These are phyloP conservation scores for Protaetia brevitarsis DNA, from an alignment of 1,140 invertebrate genomes.

Conservation along the genomic window DNA sequence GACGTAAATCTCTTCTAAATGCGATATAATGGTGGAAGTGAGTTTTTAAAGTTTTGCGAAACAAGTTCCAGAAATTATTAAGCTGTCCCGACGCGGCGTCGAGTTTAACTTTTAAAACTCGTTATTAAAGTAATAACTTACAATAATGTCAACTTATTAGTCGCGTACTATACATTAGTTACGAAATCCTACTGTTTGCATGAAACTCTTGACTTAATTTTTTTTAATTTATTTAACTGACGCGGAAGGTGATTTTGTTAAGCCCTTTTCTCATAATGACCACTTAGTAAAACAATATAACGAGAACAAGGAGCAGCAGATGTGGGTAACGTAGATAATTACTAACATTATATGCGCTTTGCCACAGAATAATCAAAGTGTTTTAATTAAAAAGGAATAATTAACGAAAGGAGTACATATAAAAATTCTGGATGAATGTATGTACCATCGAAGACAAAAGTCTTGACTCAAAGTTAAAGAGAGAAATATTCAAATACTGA, in stretches of 20 bases:
- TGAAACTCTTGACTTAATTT: slow-evolving; percentile 1
- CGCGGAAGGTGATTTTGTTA: neutral
- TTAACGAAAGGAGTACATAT: no score
- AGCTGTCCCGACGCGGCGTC: neutral
- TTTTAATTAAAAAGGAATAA: no score
- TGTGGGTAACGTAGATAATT: neutral
- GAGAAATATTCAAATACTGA: no score
- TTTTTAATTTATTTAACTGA: neutral
- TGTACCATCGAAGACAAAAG: no score
- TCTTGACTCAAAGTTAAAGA: no score
- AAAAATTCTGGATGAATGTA: no score
- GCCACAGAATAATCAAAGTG: no score
- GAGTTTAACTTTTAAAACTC: slow-evolving; percentile 14
- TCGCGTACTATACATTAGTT: slow-evolving; percentile 1
- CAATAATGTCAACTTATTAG: slow-evolving; percentile 5
- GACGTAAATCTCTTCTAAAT: slow-evolving; percentile 4
- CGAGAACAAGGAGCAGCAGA: no score
- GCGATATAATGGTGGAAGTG: slow-evolving; percentile 13
- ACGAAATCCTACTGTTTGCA: neutral
- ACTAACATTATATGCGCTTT: no score
- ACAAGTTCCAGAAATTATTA: slow-evolving; percentile 17
- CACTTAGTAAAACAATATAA: neutral
- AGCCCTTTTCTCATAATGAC: neutral
- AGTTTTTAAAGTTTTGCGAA: slow-evolving; percentile 18
- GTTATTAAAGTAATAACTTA: slow-evolving; percentile 18